Percentiles rank a stretch among this genome's conserved stretches.
Conservation (phyloP, 2,113 vertebrate genomes). For the Megatriorchis doriae region DNA sequence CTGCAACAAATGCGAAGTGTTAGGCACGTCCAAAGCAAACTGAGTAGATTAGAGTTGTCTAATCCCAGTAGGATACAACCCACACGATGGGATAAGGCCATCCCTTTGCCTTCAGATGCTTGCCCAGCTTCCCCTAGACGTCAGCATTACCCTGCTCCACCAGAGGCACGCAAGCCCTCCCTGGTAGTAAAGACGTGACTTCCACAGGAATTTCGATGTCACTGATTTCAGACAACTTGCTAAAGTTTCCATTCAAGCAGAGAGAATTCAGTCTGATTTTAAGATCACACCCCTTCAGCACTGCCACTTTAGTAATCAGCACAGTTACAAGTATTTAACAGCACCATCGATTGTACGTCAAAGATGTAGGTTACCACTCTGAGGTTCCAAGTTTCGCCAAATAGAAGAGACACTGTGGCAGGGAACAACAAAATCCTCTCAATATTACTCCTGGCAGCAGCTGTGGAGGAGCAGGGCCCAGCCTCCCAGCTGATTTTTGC, state of each 20-base stretch:
- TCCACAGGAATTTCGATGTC: neutral
- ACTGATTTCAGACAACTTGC: neutral
- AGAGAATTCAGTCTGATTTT: neutral
- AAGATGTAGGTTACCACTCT: neutral
- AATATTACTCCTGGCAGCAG: neutral
- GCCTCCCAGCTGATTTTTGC: neutral
- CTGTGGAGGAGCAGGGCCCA: neutral
- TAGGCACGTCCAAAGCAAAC: neutral
- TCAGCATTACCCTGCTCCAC: neutral
- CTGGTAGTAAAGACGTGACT: neutral
- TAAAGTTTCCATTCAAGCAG: neutral
- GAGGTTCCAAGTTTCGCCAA: neutral
- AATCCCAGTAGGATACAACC: neutral
- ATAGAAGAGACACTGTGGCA: neutral
- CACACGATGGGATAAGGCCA: neutral
- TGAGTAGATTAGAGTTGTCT: neutral
- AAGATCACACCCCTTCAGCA: neutral
- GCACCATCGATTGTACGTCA: fast-evolving
- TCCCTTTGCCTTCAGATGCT: neutral
- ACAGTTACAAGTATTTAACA: neutral
- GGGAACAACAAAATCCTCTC: neutral
- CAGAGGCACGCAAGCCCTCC: neutral
- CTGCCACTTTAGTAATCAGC: neutral
- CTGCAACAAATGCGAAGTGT: neutral
- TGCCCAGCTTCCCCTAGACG: neutral